Base-by-base conservation (phyloP, 2,113 vertebrate species). In the Oreochromis tanganicae region DNA sequence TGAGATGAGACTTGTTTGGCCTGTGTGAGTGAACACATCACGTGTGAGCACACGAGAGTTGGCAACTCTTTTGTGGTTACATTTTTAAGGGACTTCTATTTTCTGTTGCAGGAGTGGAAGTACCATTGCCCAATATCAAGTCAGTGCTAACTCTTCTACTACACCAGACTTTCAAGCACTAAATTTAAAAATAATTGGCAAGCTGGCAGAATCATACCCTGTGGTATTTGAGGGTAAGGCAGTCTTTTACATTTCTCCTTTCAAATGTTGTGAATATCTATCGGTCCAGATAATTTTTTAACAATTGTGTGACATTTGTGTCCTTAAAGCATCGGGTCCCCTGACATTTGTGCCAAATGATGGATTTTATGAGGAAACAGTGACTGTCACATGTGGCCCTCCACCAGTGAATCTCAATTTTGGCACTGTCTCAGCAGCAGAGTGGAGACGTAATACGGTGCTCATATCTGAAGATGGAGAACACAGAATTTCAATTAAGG, bases 61-160 rank as follows among this genome's bases (percentile, higher is more conserved):
- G 34, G 34, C 34, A 36, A 36, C 34, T 36, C 34, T 36, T 36
- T 36, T 34, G 34, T 36, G 36, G 36, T 36, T 9, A 36, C 1
- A n/a, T 54, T 54, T 54, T 54, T 19, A 54, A 5, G 24, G 9
- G 17, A 3, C 2, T 61, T 61, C 4, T 19, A 17, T 32, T 63
- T 13, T 63, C 4, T 68, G 13, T 85, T 81, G 52, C 88, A 95
- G 94, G 52, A 2, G 1, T 0, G 94, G 94, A 17, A 95, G 94
- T 50, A 93, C 92, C 29, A 68, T 94, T 2, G 73, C 11, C 9
- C 17, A 78, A 0, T 93, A 85, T 13, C 9, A 2, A 10, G 5
- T 93, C 12, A 50, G 0, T 7, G 87, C 86, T 29, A 3, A 52
- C 13, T 21, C 29, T 48, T 8, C 85, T n/a, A 0, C 1, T 34